phyloP scores from a whole-genome alignment of 2,888 invertebrate genomes.

The Lasioglossum malachurum region DNA sequence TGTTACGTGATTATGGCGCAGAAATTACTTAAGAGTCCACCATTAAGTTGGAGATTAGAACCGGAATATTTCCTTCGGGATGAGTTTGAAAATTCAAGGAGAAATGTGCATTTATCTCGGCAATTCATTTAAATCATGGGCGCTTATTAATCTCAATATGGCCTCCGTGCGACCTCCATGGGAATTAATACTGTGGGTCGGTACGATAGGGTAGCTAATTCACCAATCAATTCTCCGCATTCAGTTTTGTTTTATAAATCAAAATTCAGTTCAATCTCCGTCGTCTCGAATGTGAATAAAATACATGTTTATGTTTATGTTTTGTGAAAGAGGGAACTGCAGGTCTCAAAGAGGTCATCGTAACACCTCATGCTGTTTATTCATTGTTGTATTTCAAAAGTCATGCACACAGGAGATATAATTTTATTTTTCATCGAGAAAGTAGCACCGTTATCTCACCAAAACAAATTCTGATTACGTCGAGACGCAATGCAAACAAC shows the following conservation, averaged over 20 bases:
- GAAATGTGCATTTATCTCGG: not conserved
- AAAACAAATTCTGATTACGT: not conserved
- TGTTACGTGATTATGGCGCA: not conserved
- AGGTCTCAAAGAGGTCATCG: not conserved
- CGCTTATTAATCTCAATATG: not conserved
- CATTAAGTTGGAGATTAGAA: not conserved
- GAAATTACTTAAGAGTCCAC: not conserved
- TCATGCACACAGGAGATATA: not conserved
- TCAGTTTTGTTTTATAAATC: not conserved
- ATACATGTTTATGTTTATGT: not conserved
- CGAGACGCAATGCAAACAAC: not conserved
- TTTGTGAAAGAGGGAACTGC: not conserved
- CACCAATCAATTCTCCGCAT: not conserved
- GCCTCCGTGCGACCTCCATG: not conserved
- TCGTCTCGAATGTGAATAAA: not conserved
- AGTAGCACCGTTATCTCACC: not conserved
- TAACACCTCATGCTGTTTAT: not conserved
- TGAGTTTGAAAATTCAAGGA: not conserved
- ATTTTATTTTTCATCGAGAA: not conserved
- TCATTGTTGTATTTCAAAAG: not conserved
- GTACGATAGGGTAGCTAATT: not conserved
- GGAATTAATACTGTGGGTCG: not conserved
- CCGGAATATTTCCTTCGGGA: not conserved
- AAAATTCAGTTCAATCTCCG: not conserved
- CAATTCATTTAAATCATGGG: not conserved